Percentiles rank a stretch among this genome's conserved stretches.
Evolutionary conservation across 2,797 vertebrate species (phyloP).

Genomic region (Ceyx erithaca): DNA sequence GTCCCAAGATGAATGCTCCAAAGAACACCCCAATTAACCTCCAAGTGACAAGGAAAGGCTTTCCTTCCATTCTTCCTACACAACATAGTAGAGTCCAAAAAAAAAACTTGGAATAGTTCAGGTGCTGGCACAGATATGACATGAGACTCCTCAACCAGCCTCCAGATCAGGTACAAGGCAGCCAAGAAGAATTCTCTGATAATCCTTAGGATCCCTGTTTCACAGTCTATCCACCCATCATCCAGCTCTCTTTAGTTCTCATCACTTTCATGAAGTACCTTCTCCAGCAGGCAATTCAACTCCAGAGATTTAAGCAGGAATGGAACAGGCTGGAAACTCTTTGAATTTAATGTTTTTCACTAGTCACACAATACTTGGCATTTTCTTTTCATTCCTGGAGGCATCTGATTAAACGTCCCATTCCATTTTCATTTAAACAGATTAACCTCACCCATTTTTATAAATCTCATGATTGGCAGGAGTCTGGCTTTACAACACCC

Average conservation of each 20-base stretch:
- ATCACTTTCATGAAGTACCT: background rate
- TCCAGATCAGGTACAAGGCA: slow-evolving; percentile 14
- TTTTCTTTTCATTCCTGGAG: background rate
- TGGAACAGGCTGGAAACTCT: background rate
- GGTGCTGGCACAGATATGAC: background rate
- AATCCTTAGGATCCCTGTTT: background rate
- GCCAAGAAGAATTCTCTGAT: background rate
- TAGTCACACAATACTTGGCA: background rate
- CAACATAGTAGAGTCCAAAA: background rate
- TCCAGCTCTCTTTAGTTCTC: background rate
- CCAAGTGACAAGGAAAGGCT: background rate
- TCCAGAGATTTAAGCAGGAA: background rate
- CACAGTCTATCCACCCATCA: background rate
- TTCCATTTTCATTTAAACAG: slow-evolving; percentile 8
- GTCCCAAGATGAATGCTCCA: background rate
- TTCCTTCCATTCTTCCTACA: background rate
- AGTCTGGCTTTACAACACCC: background rate
- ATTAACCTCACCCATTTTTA: background rate
- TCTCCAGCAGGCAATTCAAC: background rate
- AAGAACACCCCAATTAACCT: slow-evolving; percentile 47
- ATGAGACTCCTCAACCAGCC: background rate
- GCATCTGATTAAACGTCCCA: background rate
- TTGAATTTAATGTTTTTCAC: background rate
- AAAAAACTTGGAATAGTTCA: background rate
- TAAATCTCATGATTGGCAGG: background rate